Evolutionary conservation across 2,888 invertebrate species (phyloP), one percentile per base, ranked within the genome.

Genomic region (Neoscelio sp.): DNA sequence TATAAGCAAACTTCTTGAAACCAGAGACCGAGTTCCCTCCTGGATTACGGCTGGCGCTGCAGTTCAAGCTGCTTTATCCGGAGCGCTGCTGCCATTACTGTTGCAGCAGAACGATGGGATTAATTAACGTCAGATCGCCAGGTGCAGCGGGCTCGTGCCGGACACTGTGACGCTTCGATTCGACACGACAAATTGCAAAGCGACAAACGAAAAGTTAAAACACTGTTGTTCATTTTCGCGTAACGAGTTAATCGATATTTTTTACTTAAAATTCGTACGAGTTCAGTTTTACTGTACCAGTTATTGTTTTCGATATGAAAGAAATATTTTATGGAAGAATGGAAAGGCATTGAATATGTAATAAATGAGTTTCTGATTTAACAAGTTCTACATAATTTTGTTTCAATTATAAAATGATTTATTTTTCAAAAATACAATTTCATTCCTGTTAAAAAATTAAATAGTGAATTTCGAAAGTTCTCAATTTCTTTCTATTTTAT

Each of bases 1-100:
- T 78, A 78, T 78, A 80, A 78, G 78, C 80, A 73, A 78, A 80
- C 75, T 78, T 80, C 80, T 78, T 78, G 80, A 80, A 75, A 77
- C 74, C 70, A 67, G 67, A 67, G 77, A 60, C 70, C 52, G 44
- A 58, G 56, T 71, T 77, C 54, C 71, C 74, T 78, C 62, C 33
- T 44, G 48, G 78, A 80, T 82, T 78, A 73, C 70, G 67, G 35
- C 54, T 64, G 40, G 62, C 52, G 20, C 40, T 62, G 62, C 73
- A 75, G 75, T 80, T 76, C 46, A 30, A 75, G 58, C 74, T 67
- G 73, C 67, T 78, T 71, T 71, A 58, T 68, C 58, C 54, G 48
- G 35, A 18, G 73, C 52, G 30, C 44, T 35, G 74, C 68, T 76
- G 80, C 76, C 68, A 68, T 71, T 80, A 68, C 67, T 50, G 54